Base-by-base conservation (phyloP, 1,140 invertebrate species). In the Idris sp. region DNA sequence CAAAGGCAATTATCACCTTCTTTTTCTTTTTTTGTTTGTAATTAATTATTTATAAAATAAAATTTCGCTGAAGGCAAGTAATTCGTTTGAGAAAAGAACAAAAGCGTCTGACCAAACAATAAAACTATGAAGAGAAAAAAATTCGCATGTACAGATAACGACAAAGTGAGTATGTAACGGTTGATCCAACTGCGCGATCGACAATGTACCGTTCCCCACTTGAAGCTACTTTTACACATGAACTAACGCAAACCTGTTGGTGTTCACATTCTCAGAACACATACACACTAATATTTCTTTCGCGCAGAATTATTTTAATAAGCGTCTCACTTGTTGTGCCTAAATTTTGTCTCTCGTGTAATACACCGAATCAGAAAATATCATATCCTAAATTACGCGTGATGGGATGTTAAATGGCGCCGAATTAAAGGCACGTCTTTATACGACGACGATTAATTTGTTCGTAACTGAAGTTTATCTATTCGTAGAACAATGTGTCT, bases 161-260 rank as follows among this genome's bases (percentile, higher is more conserved):
- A 31, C 30, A 44, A 18, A 49, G 11, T 33, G 7, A 19, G 33
- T 16, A 61, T 26, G 18, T 61, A 69, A 69, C 65, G 65, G 65
- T 69, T 48, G 65, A 71, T 61, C 56, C 41, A 54, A 36, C 56
- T 31, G 48, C 33, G 48, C 46, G 48, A 61, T 61, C 67, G 67
- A 54, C 46, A 41, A 71, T 61, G 48, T 71, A 71, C 67, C 67
- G 67, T 71, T 71, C 28, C 40, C 67, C 44, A 61, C 56, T 61
- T 36, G 48, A 48, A 71, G 54, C 56, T 71, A 71, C 67, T 71
- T 71, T 71, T 71, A 54, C 56, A 51, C 48, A 48, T 61, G 53
- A 68, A 58, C 64, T 68, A 46, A 59, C 53, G 22, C 59, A 56
- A 71, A 71, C 67, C 41, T 71, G 67, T 54, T 25, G 54, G 67